A percentile compares a stretch with the other conserved stretches of the same genome.
These are phyloP conservation scores for Ellobium chinense DNA, from an alignment of 2,888 invertebrate species.

Conservation along the genomic window DNA sequence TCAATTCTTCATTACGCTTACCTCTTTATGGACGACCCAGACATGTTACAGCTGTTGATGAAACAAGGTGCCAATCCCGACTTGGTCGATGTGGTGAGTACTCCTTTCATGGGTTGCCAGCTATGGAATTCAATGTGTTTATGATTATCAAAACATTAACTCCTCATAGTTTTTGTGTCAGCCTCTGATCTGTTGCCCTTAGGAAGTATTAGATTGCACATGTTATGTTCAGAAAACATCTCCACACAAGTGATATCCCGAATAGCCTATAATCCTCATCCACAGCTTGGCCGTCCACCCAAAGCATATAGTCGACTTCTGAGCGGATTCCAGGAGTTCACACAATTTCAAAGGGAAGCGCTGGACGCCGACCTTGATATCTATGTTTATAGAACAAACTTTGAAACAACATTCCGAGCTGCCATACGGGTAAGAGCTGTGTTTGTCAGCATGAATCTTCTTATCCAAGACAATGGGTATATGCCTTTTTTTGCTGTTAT, in stretches of 20 bases:
- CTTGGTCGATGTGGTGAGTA: constrained; percentile 70
- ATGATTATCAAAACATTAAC: no score
- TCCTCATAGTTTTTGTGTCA: no score
- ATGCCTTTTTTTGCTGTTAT: no score
- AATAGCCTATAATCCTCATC: neutral
- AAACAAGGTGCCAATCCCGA: constrained; percentile 67
- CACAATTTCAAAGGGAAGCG: constrained; percentile 57
- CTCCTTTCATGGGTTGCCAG: no score
- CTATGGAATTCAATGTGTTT: no score
- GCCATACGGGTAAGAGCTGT: constrained; percentile 66
- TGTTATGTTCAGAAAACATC: no score
- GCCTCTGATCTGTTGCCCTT: neutral
- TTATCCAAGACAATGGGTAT: no score
- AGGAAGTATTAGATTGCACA: no score
- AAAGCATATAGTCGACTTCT: constrained; percentile 29
- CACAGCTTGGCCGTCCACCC: constrained; percentile 11
- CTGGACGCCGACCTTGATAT: constrained; percentile 65
- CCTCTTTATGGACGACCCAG: constrained; percentile 69
- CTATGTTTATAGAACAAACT: constrained; percentile 62
- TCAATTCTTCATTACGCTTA: constrained; percentile 74
- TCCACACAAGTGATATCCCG: neutral
- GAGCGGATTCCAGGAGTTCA: constrained; percentile 54
- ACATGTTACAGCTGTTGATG: constrained; percentile 65
- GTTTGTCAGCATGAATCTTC: no score
- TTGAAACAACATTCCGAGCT: constrained; percentile 60